These are phyloP conservation scores for Notarius lentiginosus DNA, from an alignment of 2,113 vertebrate genomes.

Conservation along the genomic window DNA sequence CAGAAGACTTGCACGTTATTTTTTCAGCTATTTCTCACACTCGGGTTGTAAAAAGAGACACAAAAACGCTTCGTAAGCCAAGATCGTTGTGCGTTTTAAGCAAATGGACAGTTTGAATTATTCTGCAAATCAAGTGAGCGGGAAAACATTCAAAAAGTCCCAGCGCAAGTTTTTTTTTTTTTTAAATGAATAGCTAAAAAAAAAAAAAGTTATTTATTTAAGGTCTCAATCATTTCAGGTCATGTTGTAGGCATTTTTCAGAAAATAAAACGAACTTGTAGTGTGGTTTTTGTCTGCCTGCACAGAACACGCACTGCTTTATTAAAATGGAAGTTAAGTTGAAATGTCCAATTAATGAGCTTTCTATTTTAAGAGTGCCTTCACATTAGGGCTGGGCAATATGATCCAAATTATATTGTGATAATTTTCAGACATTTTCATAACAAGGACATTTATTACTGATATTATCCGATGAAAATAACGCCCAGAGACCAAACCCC, in stretches of 20 bases:
- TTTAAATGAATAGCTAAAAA: too few species aligned
- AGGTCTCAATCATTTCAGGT: neutral
- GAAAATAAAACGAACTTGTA: neutral
- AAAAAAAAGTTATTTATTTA: neutral
- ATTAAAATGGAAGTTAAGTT: neutral
- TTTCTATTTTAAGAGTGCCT: neutral
- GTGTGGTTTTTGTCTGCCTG: neutral
- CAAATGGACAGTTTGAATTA: neutral
- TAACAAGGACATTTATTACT: too few species aligned
- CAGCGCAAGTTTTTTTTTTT: neutral
- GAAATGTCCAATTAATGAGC: neutral
- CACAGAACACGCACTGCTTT: neutral
- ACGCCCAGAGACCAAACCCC: too few species aligned
- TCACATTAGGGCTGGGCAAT: neutral
- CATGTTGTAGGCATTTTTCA: neutral
- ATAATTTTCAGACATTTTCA: too few species aligned
- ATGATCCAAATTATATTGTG: too few species aligned
- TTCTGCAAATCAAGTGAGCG: neutral
- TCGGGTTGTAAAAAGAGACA: neutral
- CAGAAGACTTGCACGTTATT: neutral
- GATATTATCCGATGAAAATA: too few species aligned
- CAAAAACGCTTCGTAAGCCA: neutral
- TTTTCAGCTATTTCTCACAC: neutral
- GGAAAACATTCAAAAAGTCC: neutral
- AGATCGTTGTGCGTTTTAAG: neutral